These are phyloP conservation scores for Sinocyclocheilus anshuiensis DNA, from an alignment of 2,113 vertebrate species.

Conservation along the genomic window DNA sequence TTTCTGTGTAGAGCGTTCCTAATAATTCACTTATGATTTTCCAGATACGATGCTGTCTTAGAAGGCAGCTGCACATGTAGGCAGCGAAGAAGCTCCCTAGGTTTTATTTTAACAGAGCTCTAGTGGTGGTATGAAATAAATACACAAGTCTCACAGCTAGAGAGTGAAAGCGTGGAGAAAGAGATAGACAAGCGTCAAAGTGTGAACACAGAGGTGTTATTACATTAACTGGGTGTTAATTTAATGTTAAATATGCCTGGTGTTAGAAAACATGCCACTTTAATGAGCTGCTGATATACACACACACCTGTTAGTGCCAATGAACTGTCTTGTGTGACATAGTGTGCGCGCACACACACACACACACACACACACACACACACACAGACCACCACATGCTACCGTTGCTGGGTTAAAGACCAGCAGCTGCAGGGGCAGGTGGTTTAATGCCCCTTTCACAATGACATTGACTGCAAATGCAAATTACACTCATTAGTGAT, in stretches of 20 bases:
- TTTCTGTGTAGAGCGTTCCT: too few relatives aligned
- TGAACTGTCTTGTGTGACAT: constrained; percentile 16
- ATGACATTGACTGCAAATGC: constrained; percentile 25
- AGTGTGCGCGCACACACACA: neutral
- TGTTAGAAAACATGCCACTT: constrained; percentile 46
- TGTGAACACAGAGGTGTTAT: constrained; percentile 38
- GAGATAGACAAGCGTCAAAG: constrained; percentile 14
- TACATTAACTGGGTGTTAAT: constrained; percentile 66
- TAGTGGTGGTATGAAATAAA: constrained; percentile 11
- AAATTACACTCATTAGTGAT: constrained; percentile 24
- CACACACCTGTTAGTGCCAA: constrained; percentile 48
- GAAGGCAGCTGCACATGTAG: neutral
- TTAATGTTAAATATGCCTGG: constrained; percentile 42
- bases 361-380: constrained; percentile 34
- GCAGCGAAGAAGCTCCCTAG: neutral
- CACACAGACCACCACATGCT: neutral
- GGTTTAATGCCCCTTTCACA: constrained; percentile 19
- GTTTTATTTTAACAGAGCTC: neutral
- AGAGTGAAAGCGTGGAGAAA: neutral
- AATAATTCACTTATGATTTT: neutral
- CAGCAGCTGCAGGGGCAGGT: constrained; percentile 43
- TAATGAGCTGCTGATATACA: constrained; percentile 54
- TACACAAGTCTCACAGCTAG: constrained; percentile 8
- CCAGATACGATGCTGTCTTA: neutral
- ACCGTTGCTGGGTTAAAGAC: neutral